phyloP scores from a whole-genome alignment of 2,113 vertebrate genomes.

The Mirza zaza region DNA sequence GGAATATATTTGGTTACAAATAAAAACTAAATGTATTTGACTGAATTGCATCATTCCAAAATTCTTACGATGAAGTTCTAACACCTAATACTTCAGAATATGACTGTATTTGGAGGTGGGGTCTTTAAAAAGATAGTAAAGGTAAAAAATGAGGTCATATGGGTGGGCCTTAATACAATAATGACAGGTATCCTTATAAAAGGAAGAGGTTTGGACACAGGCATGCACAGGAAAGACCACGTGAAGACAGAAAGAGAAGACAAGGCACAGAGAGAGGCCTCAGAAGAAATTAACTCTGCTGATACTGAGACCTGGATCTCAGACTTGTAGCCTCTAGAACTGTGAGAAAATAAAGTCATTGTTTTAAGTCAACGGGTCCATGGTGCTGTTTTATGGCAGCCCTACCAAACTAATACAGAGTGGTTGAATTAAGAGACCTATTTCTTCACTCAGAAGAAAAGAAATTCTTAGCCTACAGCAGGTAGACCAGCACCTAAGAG shows the following conservation, averaged over 20 bases:
- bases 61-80: not conserved
- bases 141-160: not conserved
- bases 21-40: not conserved
- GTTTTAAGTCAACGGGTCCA: not conserved
- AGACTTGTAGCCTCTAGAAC: not conserved
- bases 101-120: not conserved
- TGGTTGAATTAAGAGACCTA: not conserved
- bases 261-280: not conserved
- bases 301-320: not conserved
- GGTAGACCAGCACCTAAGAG: not conserved
- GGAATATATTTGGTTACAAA: not conserved
- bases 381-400: not conserved
- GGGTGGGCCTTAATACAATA: not conserved
- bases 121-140: not conserved
- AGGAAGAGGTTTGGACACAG: not conserved
- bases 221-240: not conserved
- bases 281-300: not conserved
- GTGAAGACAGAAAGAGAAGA: not conserved
- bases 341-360: not conserved
- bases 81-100: not conserved
- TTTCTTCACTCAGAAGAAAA: not conserved
- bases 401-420: not conserved
- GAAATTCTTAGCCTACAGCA: not conserved
- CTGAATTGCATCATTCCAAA: not conserved
- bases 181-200: not conserved